Evolutionary conservation across 2,113 vertebrate species (phyloP).

Genomic region (Brienomyrus brachyistius): DNA sequence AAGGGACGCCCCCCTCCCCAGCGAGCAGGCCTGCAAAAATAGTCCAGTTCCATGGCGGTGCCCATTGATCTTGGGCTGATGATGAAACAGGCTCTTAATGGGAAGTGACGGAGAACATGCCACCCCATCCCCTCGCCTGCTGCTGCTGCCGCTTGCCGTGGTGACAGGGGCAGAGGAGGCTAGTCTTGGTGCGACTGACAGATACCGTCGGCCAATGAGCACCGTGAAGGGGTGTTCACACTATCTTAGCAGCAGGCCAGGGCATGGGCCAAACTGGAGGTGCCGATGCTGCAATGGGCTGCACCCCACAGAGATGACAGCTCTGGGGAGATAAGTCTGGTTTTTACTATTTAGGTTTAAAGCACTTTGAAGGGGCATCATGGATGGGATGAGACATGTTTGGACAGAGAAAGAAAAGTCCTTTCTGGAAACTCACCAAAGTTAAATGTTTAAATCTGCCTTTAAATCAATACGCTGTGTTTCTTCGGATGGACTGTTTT

Average conservation of each 20-base stretch:
- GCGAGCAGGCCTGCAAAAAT: neutral
- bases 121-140: conserved; percentile 31
- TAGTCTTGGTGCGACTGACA: conserved; percentile 8
- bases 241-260: neutral
- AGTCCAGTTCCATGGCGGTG: conserved; percentile 4
- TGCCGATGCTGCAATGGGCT: neutral
- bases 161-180: conserved; percentile 19
- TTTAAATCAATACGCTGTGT: neutral
- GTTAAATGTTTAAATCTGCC: neutral
- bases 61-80: conserved; percentile 41
- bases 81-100: conserved; percentile 44
- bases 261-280: neutral
- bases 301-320: neutral
- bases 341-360: neutral
- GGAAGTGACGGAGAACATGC: conserved; percentile 37
- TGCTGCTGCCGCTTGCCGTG: conserved; percentile 3
- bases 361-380: neutral
- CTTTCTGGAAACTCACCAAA: neutral
- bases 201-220: neutral
- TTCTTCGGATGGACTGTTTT: neutral
- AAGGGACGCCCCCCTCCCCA: neutral
- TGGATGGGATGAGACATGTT: neutral
- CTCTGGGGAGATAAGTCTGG: neutral
- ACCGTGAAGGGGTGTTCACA: neutral
- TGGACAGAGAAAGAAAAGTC: neutral